Evolutionary conservation across 2,113 vertebrate species (phyloP).

Genomic region (Catharus fuscescens): DNA sequence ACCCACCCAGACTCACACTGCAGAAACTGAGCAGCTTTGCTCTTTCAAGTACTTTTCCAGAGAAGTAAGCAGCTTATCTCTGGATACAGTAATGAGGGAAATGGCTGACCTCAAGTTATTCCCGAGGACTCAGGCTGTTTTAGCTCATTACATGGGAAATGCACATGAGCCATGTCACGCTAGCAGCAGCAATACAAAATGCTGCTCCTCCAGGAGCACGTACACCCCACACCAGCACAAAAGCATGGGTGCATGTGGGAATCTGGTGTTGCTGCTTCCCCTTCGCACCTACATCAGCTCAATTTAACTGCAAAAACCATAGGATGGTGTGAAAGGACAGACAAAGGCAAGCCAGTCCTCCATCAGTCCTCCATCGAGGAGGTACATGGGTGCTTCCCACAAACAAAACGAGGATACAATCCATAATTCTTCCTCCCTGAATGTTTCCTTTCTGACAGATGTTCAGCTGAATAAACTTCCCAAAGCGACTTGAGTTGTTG

Average conservation of each 20-base stretch:
- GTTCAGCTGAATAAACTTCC: constrained; percentile 96
- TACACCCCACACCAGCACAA: fast-evolving
- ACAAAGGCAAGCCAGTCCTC: neutral
- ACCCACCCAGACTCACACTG: neutral
- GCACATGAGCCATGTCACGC: fast-evolving
- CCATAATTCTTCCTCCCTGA: constrained; percentile 94
- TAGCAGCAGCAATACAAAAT: neutral
- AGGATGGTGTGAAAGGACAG: neutral
- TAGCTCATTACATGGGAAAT: neutral
- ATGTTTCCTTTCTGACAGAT: constrained; percentile 96
- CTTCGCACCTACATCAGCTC: neutral
- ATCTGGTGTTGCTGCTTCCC: neutral
- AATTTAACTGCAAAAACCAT: neutral
- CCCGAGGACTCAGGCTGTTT: neutral
- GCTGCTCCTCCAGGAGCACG: neutral
- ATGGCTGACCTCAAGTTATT: neutral
- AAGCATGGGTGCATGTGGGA: fast-evolving
- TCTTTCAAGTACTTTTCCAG: neutral
- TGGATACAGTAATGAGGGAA: neutral
- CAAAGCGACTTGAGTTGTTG: constrained; percentile 98
- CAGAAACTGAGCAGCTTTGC: neutral
- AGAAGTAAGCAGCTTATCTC: neutral
- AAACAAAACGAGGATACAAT: constrained; percentile 89
- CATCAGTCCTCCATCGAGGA: neutral
- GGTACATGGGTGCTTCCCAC: fast-evolving